Evolutionary conservation across 2,797 vertebrate species (phyloP).

Genomic region (Huso huso): DNA sequence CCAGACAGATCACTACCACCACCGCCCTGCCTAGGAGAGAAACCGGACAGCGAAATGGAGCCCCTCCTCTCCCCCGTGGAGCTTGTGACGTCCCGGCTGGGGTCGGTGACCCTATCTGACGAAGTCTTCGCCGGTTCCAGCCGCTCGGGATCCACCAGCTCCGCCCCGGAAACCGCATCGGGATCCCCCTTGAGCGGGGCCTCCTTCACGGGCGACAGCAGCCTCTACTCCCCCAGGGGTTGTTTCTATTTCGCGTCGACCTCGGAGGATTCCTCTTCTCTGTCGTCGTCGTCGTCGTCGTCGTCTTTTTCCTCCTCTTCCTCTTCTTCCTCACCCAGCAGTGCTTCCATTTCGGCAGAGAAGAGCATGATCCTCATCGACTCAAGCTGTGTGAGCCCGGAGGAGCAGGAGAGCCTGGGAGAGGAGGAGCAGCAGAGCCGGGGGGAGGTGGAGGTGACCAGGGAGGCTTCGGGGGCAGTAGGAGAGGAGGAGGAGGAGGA

Average conservation of each 20-base stretch:
- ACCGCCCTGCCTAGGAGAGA: background rate
- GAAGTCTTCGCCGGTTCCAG: conserved; percentile 25
- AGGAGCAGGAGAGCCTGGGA: too few relatives aligned
- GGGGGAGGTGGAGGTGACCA: background rate
- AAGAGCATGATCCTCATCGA: conserved; percentile 8
- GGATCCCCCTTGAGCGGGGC: conserved; percentile 1
- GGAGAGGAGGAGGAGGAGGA: background rate
- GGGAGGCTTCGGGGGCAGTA: background rate
- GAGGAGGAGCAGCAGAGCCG: too few relatives aligned
- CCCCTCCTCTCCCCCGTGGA: conserved; percentile 21
- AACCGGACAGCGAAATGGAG: background rate
- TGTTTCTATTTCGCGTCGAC: conserved; percentile 38
- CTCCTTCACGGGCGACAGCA: conserved; percentile 21
- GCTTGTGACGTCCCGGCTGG: conserved; percentile 18
- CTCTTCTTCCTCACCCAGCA: conserved; percentile 19
- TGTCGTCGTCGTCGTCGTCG: too few relatives aligned
- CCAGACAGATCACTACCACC: background rate
- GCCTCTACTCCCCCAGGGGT: conserved; percentile 25
- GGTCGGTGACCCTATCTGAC: conserved; percentile 27
- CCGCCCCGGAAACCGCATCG: background rate
- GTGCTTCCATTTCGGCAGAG: conserved; percentile 14
- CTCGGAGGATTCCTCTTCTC: conserved; percentile 20
- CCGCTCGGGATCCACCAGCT: background rate
- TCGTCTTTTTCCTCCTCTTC: background rate
- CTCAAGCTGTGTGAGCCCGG: conserved; percentile 10